These are phyloP conservation scores for Thinocorus orbignyianus DNA, from an alignment of 2,113 vertebrate genomes.

Conservation along the genomic window DNA sequence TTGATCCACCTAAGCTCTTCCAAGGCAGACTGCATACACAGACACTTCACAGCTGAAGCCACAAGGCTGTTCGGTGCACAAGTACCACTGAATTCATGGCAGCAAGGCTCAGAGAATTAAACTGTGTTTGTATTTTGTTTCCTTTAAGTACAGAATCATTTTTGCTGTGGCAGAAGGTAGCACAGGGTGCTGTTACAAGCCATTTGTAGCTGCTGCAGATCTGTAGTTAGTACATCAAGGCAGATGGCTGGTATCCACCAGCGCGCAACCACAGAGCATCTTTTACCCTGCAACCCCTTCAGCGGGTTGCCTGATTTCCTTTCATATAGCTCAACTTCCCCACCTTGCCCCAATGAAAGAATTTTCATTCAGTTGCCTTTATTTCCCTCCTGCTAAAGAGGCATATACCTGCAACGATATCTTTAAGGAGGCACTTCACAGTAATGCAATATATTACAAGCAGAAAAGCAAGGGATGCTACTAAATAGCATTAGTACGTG, in stretches of 20 bases:
- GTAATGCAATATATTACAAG: background rate
- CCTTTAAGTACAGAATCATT: background rate
- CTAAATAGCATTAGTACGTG: background rate
- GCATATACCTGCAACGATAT: background rate
- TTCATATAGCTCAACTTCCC: background rate
- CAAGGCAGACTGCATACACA: background rate
- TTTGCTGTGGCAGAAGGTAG: background rate
- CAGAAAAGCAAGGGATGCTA: background rate
- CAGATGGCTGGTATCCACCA: background rate
- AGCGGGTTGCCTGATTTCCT: background rate
- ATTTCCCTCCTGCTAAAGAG: background rate
- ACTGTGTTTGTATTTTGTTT: background rate
- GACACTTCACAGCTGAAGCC: background rate
- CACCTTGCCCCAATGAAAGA: background rate
- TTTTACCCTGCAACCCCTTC: background rate
- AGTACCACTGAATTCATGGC: background rate
- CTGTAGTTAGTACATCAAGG: background rate
- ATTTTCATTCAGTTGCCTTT: background rate
- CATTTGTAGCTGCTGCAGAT: background rate
- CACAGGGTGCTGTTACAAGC: background rate
- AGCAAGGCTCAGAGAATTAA: background rate
- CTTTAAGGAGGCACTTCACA: background rate
- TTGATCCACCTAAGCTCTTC: background rate
- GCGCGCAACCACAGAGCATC: rapidly evolving
- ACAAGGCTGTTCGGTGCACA: background rate